These are phyloP conservation scores for Spatulosminthurus flaviceps DNA, from an alignment of 2,888 invertebrate species.

Conservation along the genomic window DNA sequence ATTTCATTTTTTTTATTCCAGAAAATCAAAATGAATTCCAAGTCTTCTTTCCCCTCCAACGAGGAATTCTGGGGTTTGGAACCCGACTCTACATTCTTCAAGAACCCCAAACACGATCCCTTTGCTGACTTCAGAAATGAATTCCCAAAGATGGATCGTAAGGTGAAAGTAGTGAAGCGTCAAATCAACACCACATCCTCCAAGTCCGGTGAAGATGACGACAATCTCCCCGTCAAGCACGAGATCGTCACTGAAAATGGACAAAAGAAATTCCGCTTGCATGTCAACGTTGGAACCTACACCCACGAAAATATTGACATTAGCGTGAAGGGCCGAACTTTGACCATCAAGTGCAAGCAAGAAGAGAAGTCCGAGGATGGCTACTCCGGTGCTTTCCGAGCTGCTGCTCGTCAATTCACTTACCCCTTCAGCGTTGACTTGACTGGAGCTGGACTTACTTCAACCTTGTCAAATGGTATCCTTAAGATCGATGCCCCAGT, in stretches of 20 bases:
- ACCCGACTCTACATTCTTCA: neutral
- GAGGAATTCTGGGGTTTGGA: neutral
- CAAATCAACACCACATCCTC: neutral
- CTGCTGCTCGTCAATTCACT: constrained; percentile 3
- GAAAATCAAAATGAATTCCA: constrained; percentile 7
- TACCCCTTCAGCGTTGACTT: neutral
- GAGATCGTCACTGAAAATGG: neutral
- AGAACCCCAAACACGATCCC: neutral
- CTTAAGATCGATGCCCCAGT: constrained; percentile 2
- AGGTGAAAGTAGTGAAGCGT: constrained; percentile 10
- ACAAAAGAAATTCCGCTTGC: neutral
- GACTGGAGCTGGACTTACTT: neutral
- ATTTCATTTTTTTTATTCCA: neutral
- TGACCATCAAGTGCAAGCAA: neutral
- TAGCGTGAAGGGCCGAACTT: neutral
- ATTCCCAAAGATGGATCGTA: constrained; percentile 1
- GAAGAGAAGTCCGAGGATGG: constrained; percentile 13
- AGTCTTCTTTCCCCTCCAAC: neutral
- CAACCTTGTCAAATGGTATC: neutral
- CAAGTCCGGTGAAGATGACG: neutral
- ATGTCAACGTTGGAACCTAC: neutral
- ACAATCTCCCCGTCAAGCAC: neutral
- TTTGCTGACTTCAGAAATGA: neutral
- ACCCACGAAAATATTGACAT: neutral
- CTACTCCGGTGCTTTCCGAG: neutral